Evolutionary conservation across 1,140 invertebrate genomes (phyloP), one percentile per base, ranked within the genome.

Genomic region (Macrobrachium rosenbergii): DNA sequence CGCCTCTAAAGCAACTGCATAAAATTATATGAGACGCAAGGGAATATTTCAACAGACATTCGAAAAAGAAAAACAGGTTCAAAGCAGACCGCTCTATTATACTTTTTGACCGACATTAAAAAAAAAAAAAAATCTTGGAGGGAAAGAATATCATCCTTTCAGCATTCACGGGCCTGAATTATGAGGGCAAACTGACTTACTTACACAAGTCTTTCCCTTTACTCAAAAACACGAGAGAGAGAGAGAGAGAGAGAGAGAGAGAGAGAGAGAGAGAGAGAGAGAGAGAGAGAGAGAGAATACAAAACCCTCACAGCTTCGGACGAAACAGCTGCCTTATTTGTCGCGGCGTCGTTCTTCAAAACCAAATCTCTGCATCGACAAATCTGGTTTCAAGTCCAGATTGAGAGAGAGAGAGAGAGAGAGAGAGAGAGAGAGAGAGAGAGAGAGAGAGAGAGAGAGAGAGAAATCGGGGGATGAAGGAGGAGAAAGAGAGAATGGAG

Each of bases 221-320:
- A n/a, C n/a, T n/a, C n/a, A n/a, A n/a, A n/a, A n/a, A n/a, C n/a
- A n/a, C n/a, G 60, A 80, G n/a, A 63, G 60, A 28, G 23, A 79
- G 58, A 60, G 45, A 79, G 77, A 79, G 45, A 63, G 59, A 63
- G 59, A 80, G 19, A 80, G n/a, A 64, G 60, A 80, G n/a, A 63
- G 60, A 28, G 23, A 79, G 58, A 60, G 45, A 79, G 77, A 79
- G 45, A 63, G 60, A 80, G n/a, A 63, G 60, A 28, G 23, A 79
- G 58, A 60, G 45, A 79, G 77, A 79, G 45, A 63, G 59, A 63
- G 59, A 80, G 19, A 80, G n/a, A 64, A 60, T 79, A 28, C 58
- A 19, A 60, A n/a, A 28, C 52, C 52, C 77, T 79, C 77, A n/a
- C 19, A 14, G 10, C 62, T 43, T 60, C 77, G 59, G 19, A 76